Conservation (phyloP, 2,888 invertebrate genomes). For the Pogonocherus hispidulus region DNA sequence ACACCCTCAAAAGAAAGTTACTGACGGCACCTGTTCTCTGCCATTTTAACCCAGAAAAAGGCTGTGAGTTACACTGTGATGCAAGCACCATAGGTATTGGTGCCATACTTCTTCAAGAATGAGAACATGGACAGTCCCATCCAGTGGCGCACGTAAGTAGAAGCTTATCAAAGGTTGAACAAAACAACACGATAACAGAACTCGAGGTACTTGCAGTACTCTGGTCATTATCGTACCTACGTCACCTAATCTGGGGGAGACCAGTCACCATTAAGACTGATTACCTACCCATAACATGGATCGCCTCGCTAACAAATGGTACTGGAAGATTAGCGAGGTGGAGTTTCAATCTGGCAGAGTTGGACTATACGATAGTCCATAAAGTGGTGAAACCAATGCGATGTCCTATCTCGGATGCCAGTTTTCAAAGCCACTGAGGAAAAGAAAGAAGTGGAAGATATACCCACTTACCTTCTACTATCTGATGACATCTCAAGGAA, state of each 20-base stretch:
- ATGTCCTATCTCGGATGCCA: conserved; percentile 42
- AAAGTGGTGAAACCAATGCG: background rate
- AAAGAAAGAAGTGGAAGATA: conserved; percentile 23
- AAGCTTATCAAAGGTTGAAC: conserved; percentile 44
- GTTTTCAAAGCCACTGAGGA: conserved; percentile 5
- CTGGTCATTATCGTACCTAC: conserved; percentile 20
- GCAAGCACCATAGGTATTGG: conserved; percentile 32
- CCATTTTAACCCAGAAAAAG: conserved; percentile 25
- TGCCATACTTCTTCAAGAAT: conserved; percentile 40
- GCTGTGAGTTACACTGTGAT: conserved; percentile 32
- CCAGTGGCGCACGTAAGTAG: conserved; percentile 48
- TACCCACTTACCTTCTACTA: conserved; percentile 41
- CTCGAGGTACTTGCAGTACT: too few species aligned
- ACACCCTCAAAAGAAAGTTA: conserved; percentile 36
- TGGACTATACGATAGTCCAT: background rate
- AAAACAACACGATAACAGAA: conserved; percentile 45
- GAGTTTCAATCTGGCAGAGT: background rate
- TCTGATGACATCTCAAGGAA: conserved; percentile 10
- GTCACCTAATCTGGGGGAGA: too few species aligned
- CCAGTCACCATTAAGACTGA: conserved; percentile 40
- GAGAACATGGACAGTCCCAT: conserved; percentile 33
- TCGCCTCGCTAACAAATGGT: conserved; percentile 26
- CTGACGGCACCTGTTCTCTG: conserved; percentile 22
- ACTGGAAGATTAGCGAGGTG: conserved; percentile 27
- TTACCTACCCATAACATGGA: conserved; percentile 12